Conservation (phyloP, 2,113 vertebrate species). For the Lasiurus cinereus region DNA sequence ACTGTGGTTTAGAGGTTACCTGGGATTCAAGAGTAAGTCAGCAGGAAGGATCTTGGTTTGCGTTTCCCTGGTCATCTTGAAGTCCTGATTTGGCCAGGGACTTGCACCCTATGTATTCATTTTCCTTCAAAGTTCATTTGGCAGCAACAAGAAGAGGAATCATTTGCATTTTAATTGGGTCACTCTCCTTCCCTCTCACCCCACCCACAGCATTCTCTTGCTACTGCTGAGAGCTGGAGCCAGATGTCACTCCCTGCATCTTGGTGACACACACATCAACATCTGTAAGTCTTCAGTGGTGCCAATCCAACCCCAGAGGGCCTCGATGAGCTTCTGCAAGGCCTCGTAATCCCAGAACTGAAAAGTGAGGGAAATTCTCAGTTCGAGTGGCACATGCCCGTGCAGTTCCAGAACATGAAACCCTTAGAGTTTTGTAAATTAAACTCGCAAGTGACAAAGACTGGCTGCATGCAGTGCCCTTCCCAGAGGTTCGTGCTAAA, state of each 20-base stretch:
- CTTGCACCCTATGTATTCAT: constrained; percentile 45
- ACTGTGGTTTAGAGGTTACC: neutral
- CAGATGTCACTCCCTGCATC: constrained; percentile 19
- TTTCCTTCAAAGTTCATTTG: constrained; percentile 70
- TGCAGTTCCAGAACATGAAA: neutral
- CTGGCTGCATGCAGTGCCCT: neutral
- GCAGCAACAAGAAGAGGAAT: constrained; percentile 44
- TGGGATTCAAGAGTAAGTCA: neutral
- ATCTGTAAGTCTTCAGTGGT: neutral
- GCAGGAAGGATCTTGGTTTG: constrained; percentile 15
- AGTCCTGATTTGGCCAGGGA: constrained; percentile 47
- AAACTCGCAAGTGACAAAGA: neutral
- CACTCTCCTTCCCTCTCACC: neutral
- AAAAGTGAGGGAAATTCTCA: neutral
- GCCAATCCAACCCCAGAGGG: neutral
- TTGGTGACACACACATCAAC: neutral
- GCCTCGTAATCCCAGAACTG: neutral
- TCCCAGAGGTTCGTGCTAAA: neutral
- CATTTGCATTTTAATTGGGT: constrained; percentile 77
- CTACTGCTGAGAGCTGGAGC: neutral
- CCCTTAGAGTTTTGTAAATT: neutral
- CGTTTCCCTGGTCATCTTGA: constrained; percentile 27
- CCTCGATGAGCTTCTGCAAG: neutral
- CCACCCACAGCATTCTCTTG: neutral
- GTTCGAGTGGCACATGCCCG: neutral